phyloP scores from a whole-genome alignment of 1,140 invertebrate genomes.

The Rhopalosiphum maidis region DNA sequence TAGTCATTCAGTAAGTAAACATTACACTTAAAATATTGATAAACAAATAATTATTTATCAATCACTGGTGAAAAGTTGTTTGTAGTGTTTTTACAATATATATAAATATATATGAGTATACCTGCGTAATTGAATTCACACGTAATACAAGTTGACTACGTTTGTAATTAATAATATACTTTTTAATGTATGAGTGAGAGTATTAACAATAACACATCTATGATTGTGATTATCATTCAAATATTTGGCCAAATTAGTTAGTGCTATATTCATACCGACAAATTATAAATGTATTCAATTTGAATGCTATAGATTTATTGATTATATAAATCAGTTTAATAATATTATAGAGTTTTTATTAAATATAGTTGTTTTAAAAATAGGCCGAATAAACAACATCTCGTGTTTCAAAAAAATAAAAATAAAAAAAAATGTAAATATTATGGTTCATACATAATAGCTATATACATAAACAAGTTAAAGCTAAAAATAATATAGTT shows the following conservation, averaged over 20 bases:
- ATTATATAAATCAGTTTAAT: neutral
- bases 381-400: neutral
- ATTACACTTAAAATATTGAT: neutral
- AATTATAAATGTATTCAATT: neutral
- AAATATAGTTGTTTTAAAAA: neutral
- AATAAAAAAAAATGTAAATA: neutral
- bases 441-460: too few relatives aligned
- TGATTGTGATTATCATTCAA: neutral
- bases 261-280: neutral
- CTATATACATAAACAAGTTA: neutral
- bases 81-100: neutral
- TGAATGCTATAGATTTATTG: neutral
- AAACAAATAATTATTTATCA: neutral
- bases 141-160: neutral
- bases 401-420: neutral
- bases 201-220: neutral
- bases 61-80: neutral
- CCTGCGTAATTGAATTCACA: neutral
- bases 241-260: neutral
- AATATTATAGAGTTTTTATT: neutral
- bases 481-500: neutral
- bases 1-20: too few relatives aligned
- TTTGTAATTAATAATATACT: neutral
- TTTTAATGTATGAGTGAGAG: neutral
- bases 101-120: too few relatives aligned